Evolutionary conservation across 2,888 invertebrate species (phyloP), one percentile per base, ranked within the genome.

Genomic region (Mamestra brassicae): DNA sequence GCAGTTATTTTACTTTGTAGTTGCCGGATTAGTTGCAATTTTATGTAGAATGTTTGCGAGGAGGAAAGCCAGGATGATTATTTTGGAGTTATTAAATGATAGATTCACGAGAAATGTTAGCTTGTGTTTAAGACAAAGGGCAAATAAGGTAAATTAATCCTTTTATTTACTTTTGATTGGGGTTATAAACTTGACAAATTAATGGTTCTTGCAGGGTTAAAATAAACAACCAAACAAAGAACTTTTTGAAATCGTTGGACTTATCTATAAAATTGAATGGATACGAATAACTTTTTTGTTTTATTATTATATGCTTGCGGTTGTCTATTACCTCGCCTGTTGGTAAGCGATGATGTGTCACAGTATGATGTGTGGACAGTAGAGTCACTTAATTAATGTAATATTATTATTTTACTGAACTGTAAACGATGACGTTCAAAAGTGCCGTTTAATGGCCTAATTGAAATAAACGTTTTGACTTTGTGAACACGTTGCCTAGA

Each of bases 1-100:
- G 45, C 76, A 71, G 61, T 85, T 81, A 69, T 58, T 85, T 82
- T 42, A 62, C 61, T 80, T 74, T 57, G 61, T 60, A 36, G 63
- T 34, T 26, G 78, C 57, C 34, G 15, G 61, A 82, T 76, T 81
- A 71, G 71, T 81, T 76, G 77, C 38, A 15, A 64, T 57, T 83
- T 78, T 79, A 42, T 71, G 3, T 17, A 17, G 17, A 17, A 50
- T 52, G 38, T 54, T 67, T 66, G 65, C 47, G 17, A 76, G 42
- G 4, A 50, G 13, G 2, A 52, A 10, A 5, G 7, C 42, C 10
- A 54, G 17, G 38, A 15, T 8, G n/a, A 64, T 77, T 82, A 65
- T 15, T 60, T 5, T 4, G 5, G 13, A n/a, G 38, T 13, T 4
- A 26, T 57, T 4, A 8, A 58, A 47, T 60, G 6, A 52, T 52